Base-by-base conservation (phyloP, 2,113 vertebrate genomes). In the Puffinus mauretanicus region DNA sequence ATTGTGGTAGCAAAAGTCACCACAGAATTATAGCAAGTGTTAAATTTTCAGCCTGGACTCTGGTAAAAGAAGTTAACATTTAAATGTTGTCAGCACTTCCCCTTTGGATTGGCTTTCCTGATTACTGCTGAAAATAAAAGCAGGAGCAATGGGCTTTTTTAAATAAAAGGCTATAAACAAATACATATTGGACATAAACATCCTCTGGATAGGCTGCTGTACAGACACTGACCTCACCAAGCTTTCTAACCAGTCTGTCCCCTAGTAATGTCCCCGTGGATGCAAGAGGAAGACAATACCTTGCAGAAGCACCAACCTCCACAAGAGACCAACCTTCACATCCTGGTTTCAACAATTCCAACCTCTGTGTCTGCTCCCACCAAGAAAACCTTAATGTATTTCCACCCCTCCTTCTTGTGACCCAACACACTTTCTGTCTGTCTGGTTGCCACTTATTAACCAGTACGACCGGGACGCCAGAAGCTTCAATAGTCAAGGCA, bases 101-200 rank as follows among this genome's bases (percentile, higher is more conserved):
- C 38, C 38, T 86, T 66, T 38, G 51, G 55, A 87, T 62, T 76
- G 82, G 38, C 34, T 82, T 75, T 89, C 61, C 40, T 64, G 95
- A 61, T 71, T 81, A 60, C 11, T 76, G 42, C 36, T 80, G 69
- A 62, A 82, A 88, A 93, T 64, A 88, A 91, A 86, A 86, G 62
- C 44, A 81, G 13, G 26, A 92, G 52, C 29, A 65, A 54, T 18
- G 9, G 16, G 34, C 11, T 95, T 96, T 87, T 93, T 66, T 0
- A 70, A 92, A 88, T 44, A 57, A 58, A 90, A 93, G 72, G 17
- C 30, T 54, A 24, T 47, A 76, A 91, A 84, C 11, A 86, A 85
- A 67, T 40, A 54, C 16, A 34, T 17, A 20, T 19, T 77, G 83
- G 47, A 54, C 12, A 73, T 46, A 93, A 94, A 73, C 82, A 90